Evolutionary conservation across 2,888 invertebrate genomes (phyloP), one percentile per base, ranked within the genome.

Genomic region (Steromphala cineraria): DNA sequence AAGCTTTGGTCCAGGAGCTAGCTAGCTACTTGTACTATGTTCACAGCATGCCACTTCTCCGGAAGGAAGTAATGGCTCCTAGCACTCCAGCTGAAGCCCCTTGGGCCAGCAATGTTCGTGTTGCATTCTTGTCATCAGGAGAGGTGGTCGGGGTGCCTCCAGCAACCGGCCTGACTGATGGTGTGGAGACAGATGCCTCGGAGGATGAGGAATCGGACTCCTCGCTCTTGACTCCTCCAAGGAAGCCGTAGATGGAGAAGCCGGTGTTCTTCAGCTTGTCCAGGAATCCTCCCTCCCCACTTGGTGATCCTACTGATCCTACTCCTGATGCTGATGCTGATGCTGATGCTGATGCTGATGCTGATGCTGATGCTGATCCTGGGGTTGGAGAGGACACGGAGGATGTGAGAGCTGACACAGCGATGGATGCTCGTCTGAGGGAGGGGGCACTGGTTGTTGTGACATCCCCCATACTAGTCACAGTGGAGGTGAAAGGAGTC

Each of bases 211-310:
- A 55, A 15, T 76, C 67, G 15, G n/a, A 31, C 53, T 81, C 75
- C 15, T 77, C 78, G 1, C 40, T 24, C 19, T 53, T 78, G 7
- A 21, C 74, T 13, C 79, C 79, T 19, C 86, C 84, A 36, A 89
- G 78, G 71, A 85, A 85, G 7, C 88, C 88, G 79, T 88, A 88
- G 10, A 90, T 74, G 4, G 86, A 86, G 53, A 84, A 87, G 15
- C 89, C 89, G 24, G 86, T 88, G 80, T 84, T 87, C 83, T 89
- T 89, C 31, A 90, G 78, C 80, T 86, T 89, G 53, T 87, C 86
- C 52, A 90, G 81, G 52, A 90, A 85, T 55, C 84, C 84, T 15
- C 15, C 74, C 40, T 67, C 53, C 71, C 71, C 46, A 13, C 10
- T 10, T 79, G 31, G 24, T 62, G 75, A 55, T 75, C 53, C 36